Evolutionary conservation across 2,797 vertebrate genomes (phyloP).

Genomic region (Coracias cyanogaster): DNA sequence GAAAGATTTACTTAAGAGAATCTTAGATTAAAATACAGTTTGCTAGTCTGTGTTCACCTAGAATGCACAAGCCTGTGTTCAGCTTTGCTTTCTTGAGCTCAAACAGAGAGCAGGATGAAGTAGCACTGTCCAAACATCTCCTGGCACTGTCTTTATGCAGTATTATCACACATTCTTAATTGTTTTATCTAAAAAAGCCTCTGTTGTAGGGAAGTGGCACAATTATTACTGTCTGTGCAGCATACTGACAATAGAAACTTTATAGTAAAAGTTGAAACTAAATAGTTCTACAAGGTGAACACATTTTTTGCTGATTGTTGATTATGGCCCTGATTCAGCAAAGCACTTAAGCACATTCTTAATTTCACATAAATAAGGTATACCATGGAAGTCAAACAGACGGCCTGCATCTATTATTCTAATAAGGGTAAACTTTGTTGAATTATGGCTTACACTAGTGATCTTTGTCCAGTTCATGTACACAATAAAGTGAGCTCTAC

Average conservation of each 20-base stretch:
- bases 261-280: background rate
- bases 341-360: background rate
- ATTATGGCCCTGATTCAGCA: constrained; percentile 1
- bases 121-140: background rate
- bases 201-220: background rate
- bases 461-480: background rate
- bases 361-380: background rate
- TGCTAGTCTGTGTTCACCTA: background rate
- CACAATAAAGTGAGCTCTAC: background rate
- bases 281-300: background rate
- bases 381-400: background rate
- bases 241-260: background rate
- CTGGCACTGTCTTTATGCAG: background rate
- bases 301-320: background rate
- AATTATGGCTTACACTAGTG: background rate
- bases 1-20: background rate
- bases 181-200: background rate
- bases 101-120: background rate
- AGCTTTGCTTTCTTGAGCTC: background rate
- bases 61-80: background rate
- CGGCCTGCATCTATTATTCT: background rate
- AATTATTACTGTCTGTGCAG: background rate
- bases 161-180: background rate
- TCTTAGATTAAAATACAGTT: background rate
- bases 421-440: background rate